phyloP scores from a whole-genome alignment of 2,797 vertebrate genomes.

The Taenioides sp. region DNA sequence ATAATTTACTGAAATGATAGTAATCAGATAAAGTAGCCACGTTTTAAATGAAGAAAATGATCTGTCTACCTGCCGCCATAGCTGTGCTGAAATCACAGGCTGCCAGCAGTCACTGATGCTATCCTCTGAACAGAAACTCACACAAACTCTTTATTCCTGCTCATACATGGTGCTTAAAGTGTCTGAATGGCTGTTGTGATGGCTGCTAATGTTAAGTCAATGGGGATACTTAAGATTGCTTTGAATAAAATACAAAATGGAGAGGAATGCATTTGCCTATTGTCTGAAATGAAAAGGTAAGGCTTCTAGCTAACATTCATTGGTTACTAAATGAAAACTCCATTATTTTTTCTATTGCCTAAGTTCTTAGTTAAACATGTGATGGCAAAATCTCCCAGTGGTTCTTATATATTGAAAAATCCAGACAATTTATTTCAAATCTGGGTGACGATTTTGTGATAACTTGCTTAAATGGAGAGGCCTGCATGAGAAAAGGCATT shows the following conservation, averaged over 20 bases:
- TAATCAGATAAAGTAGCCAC: slow-evolving; percentile 25
- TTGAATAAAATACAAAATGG: slow-evolving; percentile 12
- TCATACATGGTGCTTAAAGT: neutral
- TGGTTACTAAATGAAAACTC: neutral
- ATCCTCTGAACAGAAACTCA: slow-evolving; percentile 5
- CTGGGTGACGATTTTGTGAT: neutral
- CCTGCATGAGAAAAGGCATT: neutral
- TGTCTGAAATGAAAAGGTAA: neutral
- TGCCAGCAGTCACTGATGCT: slow-evolving; percentile 22
- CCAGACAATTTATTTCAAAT: neutral
- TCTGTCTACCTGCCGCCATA: slow-evolving; percentile 18
- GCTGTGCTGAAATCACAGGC: slow-evolving; percentile 17
- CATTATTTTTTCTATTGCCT: neutral
- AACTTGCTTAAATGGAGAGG: no score
- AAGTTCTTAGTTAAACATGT: neutral
- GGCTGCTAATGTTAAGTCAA: slow-evolving; percentile 1
- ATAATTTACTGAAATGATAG: slow-evolving; percentile 23
- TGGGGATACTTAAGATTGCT: slow-evolving; percentile 1
- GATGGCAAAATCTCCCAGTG: neutral
- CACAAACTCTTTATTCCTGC: neutral
- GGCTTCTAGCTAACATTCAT: neutral
- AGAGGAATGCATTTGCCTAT: neutral
- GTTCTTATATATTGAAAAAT: neutral
- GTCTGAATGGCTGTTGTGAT: neutral
- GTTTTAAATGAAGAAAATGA: slow-evolving; percentile 27